Conservation (phyloP, 1,140 invertebrate genomes). For the Oscheius sp. region DNA sequence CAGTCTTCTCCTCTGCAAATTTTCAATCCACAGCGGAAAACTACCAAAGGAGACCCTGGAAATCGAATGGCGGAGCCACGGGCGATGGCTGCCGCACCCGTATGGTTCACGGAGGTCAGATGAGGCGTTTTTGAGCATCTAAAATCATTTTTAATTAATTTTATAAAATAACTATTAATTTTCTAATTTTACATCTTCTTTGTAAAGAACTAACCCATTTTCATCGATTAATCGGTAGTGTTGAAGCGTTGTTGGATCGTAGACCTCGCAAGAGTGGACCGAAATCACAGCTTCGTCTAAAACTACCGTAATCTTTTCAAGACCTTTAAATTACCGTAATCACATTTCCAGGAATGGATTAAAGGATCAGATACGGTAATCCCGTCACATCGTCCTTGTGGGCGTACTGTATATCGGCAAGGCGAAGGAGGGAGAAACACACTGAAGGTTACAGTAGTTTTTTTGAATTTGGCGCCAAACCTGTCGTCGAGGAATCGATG, state of each 20-base stretch:
- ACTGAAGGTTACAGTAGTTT: not conserved
- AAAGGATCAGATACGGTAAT: not conserved
- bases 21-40: not conserved
- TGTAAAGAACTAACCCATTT: constrained; percentile 3
- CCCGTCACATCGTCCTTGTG: not conserved
- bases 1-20: not conserved
- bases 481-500: not conserved
- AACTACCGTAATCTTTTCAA: not conserved
- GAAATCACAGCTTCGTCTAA: not conserved
- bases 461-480: not conserved
- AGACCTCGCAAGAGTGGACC: constrained; percentile 10
- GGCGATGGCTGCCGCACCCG: not conserved
- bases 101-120: not conserved
- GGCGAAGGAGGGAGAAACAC: not conserved
- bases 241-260: constrained; percentile 3
- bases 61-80: not conserved
- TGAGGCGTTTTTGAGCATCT: not conserved
- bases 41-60: not conserved
- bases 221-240: not conserved
- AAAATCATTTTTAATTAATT: not conserved
- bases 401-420: not conserved
- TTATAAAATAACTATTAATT: too few species aligned
- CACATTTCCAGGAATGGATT: not conserved
- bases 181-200: too few species aligned
- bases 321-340: not conserved